Conservation (phyloP, 2,113 vertebrate genomes). For the Taxidea taxus region DNA sequence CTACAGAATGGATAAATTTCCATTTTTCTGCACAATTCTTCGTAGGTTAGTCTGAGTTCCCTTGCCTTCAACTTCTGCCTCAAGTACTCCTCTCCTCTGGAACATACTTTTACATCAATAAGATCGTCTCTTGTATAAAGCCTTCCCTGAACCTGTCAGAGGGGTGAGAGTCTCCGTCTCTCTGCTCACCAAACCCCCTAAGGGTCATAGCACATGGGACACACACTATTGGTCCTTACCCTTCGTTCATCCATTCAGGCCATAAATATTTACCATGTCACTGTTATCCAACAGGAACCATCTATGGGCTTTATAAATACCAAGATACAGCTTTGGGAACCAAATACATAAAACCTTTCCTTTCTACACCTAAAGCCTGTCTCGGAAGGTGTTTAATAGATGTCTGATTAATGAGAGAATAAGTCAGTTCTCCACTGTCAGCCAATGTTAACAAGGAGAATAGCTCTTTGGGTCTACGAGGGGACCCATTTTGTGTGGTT, state of each 20-base stretch:
- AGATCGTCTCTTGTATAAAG: background rate
- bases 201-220: background rate
- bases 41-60: background rate
- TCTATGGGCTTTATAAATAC: background rate
- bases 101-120: background rate
- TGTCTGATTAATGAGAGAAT: background rate
- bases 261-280: background rate
- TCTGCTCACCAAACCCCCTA: rapidly evolving
- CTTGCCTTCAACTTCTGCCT: background rate
- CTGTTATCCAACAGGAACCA: background rate
- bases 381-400: background rate
- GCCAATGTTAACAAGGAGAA: background rate
- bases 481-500: background rate
- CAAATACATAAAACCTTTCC: background rate
- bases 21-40: background rate
- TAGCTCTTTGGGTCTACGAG: background rate
- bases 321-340: background rate
- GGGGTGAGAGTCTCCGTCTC: background rate
- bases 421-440: background rate
- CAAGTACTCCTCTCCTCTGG: background rate
- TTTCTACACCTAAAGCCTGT: background rate
- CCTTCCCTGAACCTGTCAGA: background rate
- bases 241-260: too few relatives aligned
- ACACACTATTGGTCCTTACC: too few relatives aligned
- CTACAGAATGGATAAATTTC: background rate